Percentiles rank a stretch among this genome's conserved stretches.
Conservation (phyloP, 2,113 vertebrate genomes). For the Gorilla gorilla region DNA sequence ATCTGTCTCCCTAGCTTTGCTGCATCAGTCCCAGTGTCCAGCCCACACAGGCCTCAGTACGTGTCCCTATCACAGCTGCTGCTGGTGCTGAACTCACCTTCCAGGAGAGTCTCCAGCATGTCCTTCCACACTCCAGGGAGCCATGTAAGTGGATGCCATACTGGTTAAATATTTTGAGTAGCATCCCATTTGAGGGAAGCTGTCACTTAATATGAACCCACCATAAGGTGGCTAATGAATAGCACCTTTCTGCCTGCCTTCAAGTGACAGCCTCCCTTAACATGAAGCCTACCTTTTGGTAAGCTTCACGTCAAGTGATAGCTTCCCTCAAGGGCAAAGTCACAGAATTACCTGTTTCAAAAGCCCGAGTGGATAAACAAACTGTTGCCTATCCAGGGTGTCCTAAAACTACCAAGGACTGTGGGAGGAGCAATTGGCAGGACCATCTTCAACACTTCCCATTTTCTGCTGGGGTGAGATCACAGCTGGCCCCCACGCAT, state of each 20-base stretch:
- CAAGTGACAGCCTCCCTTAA: neutral
- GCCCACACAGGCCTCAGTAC: neutral
- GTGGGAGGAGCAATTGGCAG: neutral
- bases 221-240: too few species aligned
- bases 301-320: too few species aligned
- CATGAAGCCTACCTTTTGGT: neutral
- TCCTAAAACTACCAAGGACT: neutral
- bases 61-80: neutral
- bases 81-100: neutral
- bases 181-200: neutral
- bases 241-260: too few species aligned
- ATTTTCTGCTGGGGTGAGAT: neutral
- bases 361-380: neutral
- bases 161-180: neutral
- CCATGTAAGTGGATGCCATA: neutral
- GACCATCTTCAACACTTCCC: neutral
- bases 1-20: neutral
- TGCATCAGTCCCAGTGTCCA: neutral
- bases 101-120: too few species aligned
- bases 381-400: neutral
- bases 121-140: fast-evolving
- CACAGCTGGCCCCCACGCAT: neutral
- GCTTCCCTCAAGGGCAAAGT: neutral
- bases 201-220: neutral
- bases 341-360: neutral